Conservation (phyloP, 2,888 invertebrate species). For the Torymus texanus region DNA sequence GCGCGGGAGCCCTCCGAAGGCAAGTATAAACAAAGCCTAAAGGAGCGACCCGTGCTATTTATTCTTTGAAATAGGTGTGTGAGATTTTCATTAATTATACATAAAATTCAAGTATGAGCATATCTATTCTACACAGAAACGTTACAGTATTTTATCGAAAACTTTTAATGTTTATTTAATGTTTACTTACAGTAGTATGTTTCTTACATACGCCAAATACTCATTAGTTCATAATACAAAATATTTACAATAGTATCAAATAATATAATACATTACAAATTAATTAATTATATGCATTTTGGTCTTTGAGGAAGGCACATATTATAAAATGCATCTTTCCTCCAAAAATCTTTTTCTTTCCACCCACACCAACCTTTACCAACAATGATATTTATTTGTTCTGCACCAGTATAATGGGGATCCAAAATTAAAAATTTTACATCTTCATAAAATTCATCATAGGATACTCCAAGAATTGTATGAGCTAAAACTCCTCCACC, state of each 20-base stretch:
- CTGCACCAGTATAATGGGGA: constrained; percentile 96
- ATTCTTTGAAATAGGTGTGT: no score
- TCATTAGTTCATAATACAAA: constrained; percentile 25
- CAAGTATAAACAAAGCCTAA: no score
- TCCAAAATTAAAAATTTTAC: constrained; percentile 96
- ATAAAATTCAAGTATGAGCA: no score
- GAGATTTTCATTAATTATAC: neutral
- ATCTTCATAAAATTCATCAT: constrained; percentile 86
- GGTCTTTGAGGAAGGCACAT: constrained; percentile 92
- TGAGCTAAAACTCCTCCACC: constrained; percentile 98
- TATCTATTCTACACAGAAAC: constrained; percentile 20
- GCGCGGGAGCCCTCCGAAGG: no score
- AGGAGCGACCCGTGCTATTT: no score
- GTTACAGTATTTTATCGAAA: constrained; percentile 20
- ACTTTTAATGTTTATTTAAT: neutral
- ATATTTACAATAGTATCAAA: constrained; percentile 46
- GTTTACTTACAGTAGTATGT: constrained; percentile 8
- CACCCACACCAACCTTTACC: constrained; percentile 98
- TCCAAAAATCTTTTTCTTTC: constrained; percentile 97
- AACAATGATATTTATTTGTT: constrained; percentile 85
- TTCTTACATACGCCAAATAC: constrained; percentile 36
- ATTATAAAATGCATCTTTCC: constrained; percentile 95
- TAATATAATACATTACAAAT: no score
- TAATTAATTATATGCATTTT: constrained; percentile 54
- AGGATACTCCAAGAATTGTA: constrained; percentile 96